A percentile compares a stretch with the other conserved stretches of the same genome.
phyloP scores from a whole-genome alignment of 2,113 vertebrate genomes.

The Dolichotis patagonum region DNA sequence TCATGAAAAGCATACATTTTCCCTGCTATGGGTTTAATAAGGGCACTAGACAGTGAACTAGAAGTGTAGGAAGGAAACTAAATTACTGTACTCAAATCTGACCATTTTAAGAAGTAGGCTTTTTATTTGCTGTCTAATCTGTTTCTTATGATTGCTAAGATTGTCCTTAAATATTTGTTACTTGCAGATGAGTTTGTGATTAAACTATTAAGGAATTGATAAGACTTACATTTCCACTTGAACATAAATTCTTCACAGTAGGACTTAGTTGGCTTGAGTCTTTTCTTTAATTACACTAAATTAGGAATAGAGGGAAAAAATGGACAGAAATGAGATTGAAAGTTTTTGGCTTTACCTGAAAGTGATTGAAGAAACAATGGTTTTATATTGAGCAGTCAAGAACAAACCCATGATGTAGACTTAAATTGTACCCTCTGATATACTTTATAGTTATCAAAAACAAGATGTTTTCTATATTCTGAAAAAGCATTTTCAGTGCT shows the following conservation, averaged over 20 bases:
- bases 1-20: neutral
- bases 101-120: neutral
- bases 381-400: neutral
- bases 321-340: neutral
- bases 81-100: constrained; percentile 13
- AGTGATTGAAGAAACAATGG: neutral
- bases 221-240: neutral
- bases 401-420: neutral
- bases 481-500: neutral
- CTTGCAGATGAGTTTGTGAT: neutral
- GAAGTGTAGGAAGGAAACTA: neutral
- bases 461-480: neutral
- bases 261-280: neutral
- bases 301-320: neutral
- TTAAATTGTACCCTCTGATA: neutral
- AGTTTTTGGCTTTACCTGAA: constrained; percentile 10
- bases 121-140: neutral
- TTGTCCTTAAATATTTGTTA: constrained; percentile 37
- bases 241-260: constrained; percentile 1
- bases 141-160: neutral
- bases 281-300: constrained; percentile 12
- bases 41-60: neutral
- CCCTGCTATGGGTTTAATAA: neutral
- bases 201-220: neutral
- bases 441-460: constrained; percentile 23